Evolutionary conservation across 2,888 invertebrate genomes (phyloP), one percentile per base, ranked within the genome.

Genomic region (Thymelicus acteon): DNA sequence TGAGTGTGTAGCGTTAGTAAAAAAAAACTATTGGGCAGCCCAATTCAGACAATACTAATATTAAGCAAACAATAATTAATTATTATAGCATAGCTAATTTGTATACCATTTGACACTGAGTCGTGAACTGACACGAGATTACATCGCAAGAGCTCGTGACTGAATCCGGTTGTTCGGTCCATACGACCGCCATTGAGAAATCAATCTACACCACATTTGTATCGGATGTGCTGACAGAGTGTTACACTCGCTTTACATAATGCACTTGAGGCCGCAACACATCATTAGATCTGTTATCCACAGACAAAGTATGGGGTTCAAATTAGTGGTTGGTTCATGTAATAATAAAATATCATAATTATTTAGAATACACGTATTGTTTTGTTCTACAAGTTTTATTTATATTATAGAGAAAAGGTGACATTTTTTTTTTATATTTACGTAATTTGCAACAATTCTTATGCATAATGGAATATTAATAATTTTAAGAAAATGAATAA

Each of bases 91-190:
- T 24, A 24, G 10, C 8, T 54, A 54, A 54, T 54, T 24, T 24
- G 54, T 24, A 54, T 4, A 24, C 54, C 54, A 24, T 54, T 13
- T 37, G 31, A 57, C 57, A 57, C 8, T 54, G 24, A 62, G 71
- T 71, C 78, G 76, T 75, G 75, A 73, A 15, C 66, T 71, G 52
- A 72, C 72, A 75, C 71, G 61, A 70, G 74, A 75, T 80, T 77
- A 76, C 80, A 80, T 79, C 75, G 73, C 74, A 75, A 75, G 71
- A 82, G 79, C 80, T 83, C 88, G 86, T 87, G 88, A 88, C 81
- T 80, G 72, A 78, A 74, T 75, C 57, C 57, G 7, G 57, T 71
- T 70, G 62, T 76, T 72, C 76, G 73, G 72, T 74, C 72, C 70
- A 63, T 67, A 74, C 71, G 73, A 72, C 72, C 72, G 64, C 64